Base-by-base conservation (phyloP, 2,113 vertebrate species). In the Orcinus orca region DNA sequence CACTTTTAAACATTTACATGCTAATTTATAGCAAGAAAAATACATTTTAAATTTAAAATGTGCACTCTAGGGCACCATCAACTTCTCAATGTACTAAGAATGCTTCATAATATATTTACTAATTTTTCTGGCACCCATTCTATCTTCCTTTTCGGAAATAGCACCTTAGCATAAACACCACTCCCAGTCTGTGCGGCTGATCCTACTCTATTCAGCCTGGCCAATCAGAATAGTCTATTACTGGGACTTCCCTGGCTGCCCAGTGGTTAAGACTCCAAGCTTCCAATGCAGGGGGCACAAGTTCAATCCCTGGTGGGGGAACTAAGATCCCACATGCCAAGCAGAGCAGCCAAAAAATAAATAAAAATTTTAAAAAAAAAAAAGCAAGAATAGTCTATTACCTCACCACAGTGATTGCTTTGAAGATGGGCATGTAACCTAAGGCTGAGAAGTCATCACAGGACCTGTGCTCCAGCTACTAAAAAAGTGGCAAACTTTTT, bases 1-100 rank as follows among this genome's bases (percentile, higher is more conserved):
- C 21, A 92, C 20, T 90, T 95, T 86, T 79, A 93, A 96, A 92
- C 10, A 86, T 85, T 83, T 87, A 95, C 13, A 74, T 85, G 94
- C 44, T 63, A 85, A 88, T 63, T 91, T 88, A 85, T 50, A 95
- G 55, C 77, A 91, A 77, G 31, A 89, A 85, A 87, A 90, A 88
- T 13, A 70, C 8, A 47, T 2, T 63, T 87, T 47, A 63, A 88
- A 76, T 96, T 65, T 88, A 79, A 96, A 93, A 90, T 47, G 23
- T 25, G 0, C 29, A n/a, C 14, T 65, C 44, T 67, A 20, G 20
- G 8, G n/a, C 26, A 93, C 26, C 55, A 74, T 29, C 76, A 86
- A 77, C 21, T 67, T 91, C 58, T 82, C 50, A 15, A n/a, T 76
- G 41, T 65, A 65, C 17, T 76, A 88, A 70, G 41, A 88, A 82